Conservation (phyloP, 2,888 invertebrate genomes). For the Chymomyza procnemis region DNA sequence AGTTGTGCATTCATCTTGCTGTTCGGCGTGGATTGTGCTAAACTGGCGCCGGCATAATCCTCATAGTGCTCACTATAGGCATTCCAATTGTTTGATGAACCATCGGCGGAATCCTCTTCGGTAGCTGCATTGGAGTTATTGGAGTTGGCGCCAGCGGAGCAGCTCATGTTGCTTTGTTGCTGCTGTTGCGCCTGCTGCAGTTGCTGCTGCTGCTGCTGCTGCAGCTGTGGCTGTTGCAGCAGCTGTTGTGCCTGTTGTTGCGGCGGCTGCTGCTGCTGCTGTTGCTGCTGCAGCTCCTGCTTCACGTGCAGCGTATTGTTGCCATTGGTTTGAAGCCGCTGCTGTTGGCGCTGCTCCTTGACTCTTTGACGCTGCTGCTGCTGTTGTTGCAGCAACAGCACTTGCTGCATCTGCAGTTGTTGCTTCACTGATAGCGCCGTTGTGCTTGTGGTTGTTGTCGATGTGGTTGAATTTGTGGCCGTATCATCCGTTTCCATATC, state of each 20-base stretch:
- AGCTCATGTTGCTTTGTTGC: constrained; percentile 31
- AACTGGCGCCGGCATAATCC: constrained; percentile 35
- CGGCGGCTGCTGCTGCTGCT: constrained; percentile 40
- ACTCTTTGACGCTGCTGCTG: constrained; percentile 33
- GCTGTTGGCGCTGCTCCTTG: constrained; percentile 33
- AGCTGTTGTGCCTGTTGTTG: constrained; percentile 34
- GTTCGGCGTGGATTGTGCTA: neutral
- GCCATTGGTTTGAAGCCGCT: constrained; percentile 51
- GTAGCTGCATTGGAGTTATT: constrained; percentile 64
- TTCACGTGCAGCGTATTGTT: constrained; percentile 50
- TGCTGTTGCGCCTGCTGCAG: constrained; percentile 43
- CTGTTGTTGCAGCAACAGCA: constrained; percentile 27
- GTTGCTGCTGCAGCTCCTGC: constrained; percentile 39
- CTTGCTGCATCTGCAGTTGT: constrained; percentile 47
- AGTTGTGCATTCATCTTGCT: constrained; percentile 39
- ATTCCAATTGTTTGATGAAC: constrained; percentile 68
- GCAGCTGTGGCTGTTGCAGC: constrained; percentile 34
- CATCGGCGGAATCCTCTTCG: constrained; percentile 74
- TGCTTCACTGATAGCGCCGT: constrained; percentile 46
- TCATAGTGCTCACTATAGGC: constrained; percentile 71
- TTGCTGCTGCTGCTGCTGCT: constrained; percentile 41
- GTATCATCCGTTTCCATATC: constrained; percentile 64
- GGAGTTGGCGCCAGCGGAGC: constrained; percentile 42
- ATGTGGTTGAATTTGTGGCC: constrained; percentile 65
- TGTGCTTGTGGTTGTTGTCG: constrained; percentile 64